Evolutionary conservation across 2,888 invertebrate genomes (phyloP).

Genomic region (Ditula angustiorana): DNA sequence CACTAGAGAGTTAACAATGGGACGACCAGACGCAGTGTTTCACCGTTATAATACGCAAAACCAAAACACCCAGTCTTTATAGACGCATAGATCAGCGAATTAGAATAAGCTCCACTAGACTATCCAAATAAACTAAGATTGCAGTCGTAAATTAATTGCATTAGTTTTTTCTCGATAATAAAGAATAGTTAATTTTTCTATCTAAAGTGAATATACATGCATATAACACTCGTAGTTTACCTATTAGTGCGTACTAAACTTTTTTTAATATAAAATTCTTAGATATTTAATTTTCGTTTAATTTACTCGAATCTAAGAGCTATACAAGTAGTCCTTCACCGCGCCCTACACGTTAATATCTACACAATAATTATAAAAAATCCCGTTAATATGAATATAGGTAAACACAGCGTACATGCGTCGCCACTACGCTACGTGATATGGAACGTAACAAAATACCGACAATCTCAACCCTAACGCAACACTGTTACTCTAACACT

Average conservation of each 20-base stretch:
- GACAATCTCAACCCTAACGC: slow-evolving; percentile 65
- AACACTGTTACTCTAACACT: slow-evolving; percentile 50
- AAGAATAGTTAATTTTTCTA: slow-evolving; percentile 59
- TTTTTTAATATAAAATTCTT: slow-evolving; percentile 71
- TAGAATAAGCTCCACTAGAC: slow-evolving; percentile 46
- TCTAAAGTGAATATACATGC: slow-evolving; percentile 75
- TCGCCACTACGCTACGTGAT: slow-evolving; percentile 62
- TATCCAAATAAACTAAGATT: slow-evolving; percentile 45
- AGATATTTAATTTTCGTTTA: slow-evolving; percentile 62
- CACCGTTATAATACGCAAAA: slow-evolving; percentile 35
- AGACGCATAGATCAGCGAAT: slow-evolving; percentile 53
- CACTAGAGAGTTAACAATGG: slow-evolving; percentile 17
- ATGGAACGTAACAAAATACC: slow-evolving; percentile 69
- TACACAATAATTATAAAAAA: slow-evolving; percentile 64
- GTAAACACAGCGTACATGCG: slow-evolving; percentile 70
- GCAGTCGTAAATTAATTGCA: slow-evolving; percentile 62
- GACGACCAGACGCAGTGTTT: slow-evolving; percentile 47
- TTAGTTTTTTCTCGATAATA: slow-evolving; percentile 46
- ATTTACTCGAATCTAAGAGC: slow-evolving; percentile 67
- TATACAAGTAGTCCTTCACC: slow-evolving; percentile 77
- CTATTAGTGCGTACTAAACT: slow-evolving; percentile 70
- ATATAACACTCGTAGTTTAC: slow-evolving; percentile 61
- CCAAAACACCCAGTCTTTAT: slow-evolving; percentile 48
- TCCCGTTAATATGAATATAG: slow-evolving; percentile 67
- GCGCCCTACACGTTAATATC: slow-evolving; percentile 66